Evolutionary conservation across 2,888 invertebrate genomes (phyloP), one percentile per base, ranked within the genome.

Genomic region (Halictus quadricinctus): DNA sequence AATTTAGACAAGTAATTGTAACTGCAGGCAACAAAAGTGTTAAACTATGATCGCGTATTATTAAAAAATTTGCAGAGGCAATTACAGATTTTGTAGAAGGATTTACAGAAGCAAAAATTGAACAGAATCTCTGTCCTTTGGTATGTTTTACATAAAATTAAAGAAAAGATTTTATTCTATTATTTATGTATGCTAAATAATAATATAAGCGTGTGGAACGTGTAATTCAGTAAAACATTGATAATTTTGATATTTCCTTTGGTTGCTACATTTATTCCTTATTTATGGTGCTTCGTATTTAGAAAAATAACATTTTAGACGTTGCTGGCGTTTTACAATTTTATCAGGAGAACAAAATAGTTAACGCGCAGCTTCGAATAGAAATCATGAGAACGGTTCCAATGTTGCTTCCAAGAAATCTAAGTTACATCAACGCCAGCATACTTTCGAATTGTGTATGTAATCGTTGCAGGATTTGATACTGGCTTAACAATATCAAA

Each of bases 311-410:
- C 29, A 66, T 36, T 66, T 66, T 8, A 21, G 21, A 36, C 36
- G 1, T 25, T 36, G 15, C 29, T 64, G 29, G 25, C 64, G 66
- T 18, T 66, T 66, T 36, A 18, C 8, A 66, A 66, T 66, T 36
- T 36, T 18, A 66, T 36, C 66, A 18, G 10, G 3, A 18, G 66
- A 18, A 66, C 5, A 18, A 36, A 66, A 18, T 66, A 21, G 29
- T 69, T 41, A 69, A 41, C 2, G 12, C 69, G 21, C 36, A 41
- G 18, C 25, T 29, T 4, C 18, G 72, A 18, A 21, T 48, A 48
- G 72, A 72, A 72, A 72, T 72, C 72, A 50, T 73, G 50, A 73
- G 29, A 73, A 50, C 72, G 64, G 36, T 73, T 50, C 72, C 72
- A 50, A 29, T 73, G 36, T 73, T 50, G 50, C 50, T 60, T 75